Evolutionary conservation across 2,113 vertebrate genomes (phyloP).

Genomic region (Colius striatus): DNA sequence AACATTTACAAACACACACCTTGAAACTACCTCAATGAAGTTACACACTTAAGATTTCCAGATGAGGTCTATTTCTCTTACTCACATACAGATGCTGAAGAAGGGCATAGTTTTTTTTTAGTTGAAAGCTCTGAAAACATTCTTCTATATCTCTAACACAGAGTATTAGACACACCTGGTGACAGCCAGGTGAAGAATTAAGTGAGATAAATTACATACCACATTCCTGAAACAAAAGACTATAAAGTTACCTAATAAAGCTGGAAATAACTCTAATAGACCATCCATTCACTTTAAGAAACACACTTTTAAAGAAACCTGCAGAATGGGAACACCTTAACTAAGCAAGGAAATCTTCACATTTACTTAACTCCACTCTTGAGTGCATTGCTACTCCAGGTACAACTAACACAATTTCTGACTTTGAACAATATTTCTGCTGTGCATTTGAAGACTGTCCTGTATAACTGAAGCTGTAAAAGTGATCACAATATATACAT

Average conservation of each 20-base stretch:
- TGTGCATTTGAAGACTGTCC: background rate
- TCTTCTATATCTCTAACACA: background rate
- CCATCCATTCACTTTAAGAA: background rate
- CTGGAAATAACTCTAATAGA: background rate
- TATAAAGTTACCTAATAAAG: background rate
- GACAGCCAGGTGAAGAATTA: background rate
- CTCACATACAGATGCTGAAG: background rate
- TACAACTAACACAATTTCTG: background rate
- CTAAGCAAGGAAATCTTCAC: background rate
- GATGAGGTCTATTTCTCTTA: background rate
- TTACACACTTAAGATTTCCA: background rate
- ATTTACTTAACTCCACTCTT: background rate
- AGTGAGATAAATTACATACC: background rate
- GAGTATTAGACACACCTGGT: background rate
- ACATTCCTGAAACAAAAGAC: background rate
- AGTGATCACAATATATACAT: background rate
- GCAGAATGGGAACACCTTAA: background rate
- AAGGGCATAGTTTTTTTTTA: rapidly evolving
- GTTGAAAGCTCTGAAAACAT: background rate
- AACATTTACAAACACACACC: background rate
- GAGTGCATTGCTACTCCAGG: background rate
- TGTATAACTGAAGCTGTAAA: background rate
- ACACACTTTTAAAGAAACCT: background rate
- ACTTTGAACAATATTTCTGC: background rate
- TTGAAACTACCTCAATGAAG: background rate